Evolutionary conservation across 2,113 vertebrate genomes (phyloP).

Genomic region (Triplophysa siluroides): DNA sequence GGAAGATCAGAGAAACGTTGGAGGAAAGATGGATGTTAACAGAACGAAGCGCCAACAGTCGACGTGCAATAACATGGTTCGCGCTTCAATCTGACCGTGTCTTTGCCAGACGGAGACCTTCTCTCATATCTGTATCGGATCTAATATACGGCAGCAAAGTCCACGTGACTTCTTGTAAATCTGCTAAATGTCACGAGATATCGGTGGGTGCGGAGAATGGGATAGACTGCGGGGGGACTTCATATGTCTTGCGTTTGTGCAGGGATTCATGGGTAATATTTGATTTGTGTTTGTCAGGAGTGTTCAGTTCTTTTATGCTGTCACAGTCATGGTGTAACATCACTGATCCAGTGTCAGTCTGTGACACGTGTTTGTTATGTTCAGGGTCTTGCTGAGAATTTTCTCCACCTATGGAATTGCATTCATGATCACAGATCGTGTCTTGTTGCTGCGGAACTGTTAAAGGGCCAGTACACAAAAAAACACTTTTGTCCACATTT

Average conservation of each 20-base stretch:
- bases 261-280: conserved; percentile 38
- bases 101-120: neutral
- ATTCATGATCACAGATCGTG: neutral
- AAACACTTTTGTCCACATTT: too few species aligned
- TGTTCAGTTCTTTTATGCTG: neutral
- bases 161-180: conserved; percentile 27
- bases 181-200: conserved; percentile 49
- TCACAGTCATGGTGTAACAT: neutral
- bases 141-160: conserved; percentile 9
- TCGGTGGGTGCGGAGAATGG: neutral
- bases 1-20: neutral
- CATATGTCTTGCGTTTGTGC: conserved; percentile 34
- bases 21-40: conserved; percentile 15
- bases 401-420: too few species aligned
- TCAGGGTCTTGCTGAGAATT: neutral
- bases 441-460: too few species aligned
- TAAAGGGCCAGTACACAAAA: too few species aligned
- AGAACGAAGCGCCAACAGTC: conserved; percentile 15
- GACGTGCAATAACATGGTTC: conserved; percentile 22
- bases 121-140: conserved; percentile 25
- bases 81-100: neutral
- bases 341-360: conserved; percentile 20
- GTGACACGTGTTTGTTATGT: neutral
- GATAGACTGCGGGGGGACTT: neutral
- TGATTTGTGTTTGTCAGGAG: conserved; percentile 19